Evolutionary conservation across 2,888 invertebrate species (phyloP).

Genomic region (Volucella bombylans): DNA sequence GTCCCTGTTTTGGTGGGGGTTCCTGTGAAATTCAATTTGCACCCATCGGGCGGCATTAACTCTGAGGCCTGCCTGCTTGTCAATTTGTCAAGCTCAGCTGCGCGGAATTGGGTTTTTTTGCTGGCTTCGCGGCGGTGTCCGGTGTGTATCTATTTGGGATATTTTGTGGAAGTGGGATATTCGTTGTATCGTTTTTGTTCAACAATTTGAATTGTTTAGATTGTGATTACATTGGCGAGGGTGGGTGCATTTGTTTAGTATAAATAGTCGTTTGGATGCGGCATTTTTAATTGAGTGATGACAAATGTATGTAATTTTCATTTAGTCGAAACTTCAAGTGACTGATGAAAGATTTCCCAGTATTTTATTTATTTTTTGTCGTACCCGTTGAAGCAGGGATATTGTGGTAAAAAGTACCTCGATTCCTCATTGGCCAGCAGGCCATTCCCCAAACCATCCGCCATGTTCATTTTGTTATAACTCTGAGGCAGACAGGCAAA

Average conservation of each 20-base stretch:
- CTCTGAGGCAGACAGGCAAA: conserved; percentile 50
- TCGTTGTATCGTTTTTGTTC: not conserved
- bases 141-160: conserved; percentile 4
- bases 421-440: conserved; percentile 26
- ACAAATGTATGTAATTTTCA: conserved; percentile 29
- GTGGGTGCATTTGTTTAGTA: not conserved
- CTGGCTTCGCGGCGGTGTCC: not conserved
- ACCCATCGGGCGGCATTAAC: conserved; percentile 55
- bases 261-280: not conserved
- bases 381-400: conserved; percentile 13
- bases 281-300: not conserved
- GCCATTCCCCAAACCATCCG: conserved; percentile 58
- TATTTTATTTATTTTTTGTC: conserved; percentile 20
- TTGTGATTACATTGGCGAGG: not conserved
- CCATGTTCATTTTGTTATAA: conserved; percentile 65
- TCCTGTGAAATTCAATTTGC: not conserved
- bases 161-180: not conserved
- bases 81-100: conserved; percentile 70
- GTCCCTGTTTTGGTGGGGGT: not conserved
- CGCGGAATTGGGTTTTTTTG: conserved; percentile 42
- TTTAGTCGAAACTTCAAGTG: conserved; percentile 11
- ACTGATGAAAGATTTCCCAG: conserved; percentile 44
- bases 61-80: conserved; percentile 45
- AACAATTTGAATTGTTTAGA: not conserved
- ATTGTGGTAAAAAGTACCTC: conserved; percentile 14